phyloP scores from a whole-genome alignment of 1,140 invertebrate species.

The Drosophila biarmipes region DNA sequence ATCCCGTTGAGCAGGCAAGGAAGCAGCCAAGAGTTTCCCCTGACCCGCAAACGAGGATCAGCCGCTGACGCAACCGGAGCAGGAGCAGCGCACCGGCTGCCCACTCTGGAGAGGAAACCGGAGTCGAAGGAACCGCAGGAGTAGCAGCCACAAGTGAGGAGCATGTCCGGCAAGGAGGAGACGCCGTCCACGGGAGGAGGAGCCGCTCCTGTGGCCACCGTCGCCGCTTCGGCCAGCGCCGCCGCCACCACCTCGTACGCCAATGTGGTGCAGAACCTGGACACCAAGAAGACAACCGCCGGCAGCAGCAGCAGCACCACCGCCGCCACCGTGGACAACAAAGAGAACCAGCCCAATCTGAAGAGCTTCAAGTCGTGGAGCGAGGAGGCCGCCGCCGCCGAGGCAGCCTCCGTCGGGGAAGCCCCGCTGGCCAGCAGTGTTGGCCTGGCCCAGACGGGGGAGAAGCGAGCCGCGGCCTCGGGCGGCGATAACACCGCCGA shows the following conservation, averaged over 20 bases:
- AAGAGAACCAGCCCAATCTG: slow-evolving; percentile 80
- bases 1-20: slow-evolving; percentile 62
- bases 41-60: slow-evolving; percentile 42
- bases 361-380: slow-evolving; percentile 82
- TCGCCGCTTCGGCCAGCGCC: slow-evolving; percentile 21
- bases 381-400: slow-evolving; percentile 73
- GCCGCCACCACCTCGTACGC: slow-evolving; percentile 67
- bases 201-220: slow-evolving; percentile 21
- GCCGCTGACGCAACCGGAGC: slow-evolving; percentile 21
- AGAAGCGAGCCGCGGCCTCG: slow-evolving; percentile 72
- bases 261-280: slow-evolving; percentile 80
- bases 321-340: slow-evolving; percentile 60
- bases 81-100: slow-evolving; percentile 50
- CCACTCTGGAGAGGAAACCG: slow-evolving; percentile 62
- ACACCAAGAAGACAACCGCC: slow-evolving; percentile 60
- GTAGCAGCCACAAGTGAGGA: slow-evolving; percentile 32
- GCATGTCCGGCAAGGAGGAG: slow-evolving; percentile 82
- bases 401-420: slow-evolving; percentile 53
- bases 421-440: slow-evolving; percentile 29
- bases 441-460: slow-evolving; percentile 49
- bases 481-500: slow-evolving; percentile 79
- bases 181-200: slow-evolving; percentile 33
- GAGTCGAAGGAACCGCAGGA: slow-evolving; percentile 10
- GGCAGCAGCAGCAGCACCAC: slow-evolving; percentile 13
- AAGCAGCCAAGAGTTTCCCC: slow-evolving; percentile 80